These are phyloP conservation scores for Pandemis corylana DNA, from an alignment of 2,888 invertebrate genomes.

Conservation along the genomic window DNA sequence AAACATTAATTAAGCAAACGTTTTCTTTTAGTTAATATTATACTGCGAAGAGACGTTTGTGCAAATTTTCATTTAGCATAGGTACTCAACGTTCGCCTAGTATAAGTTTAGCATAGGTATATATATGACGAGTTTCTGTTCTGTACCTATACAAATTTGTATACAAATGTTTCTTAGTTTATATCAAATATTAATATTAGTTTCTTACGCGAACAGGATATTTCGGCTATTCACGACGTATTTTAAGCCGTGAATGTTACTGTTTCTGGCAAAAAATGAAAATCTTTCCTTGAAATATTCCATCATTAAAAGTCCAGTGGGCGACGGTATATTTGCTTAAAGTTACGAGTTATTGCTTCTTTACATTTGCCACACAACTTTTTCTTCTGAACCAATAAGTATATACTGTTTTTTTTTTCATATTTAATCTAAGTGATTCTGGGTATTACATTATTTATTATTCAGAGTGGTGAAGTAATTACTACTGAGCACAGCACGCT, in stretches of 20 bases:
- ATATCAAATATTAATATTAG: too few relatives aligned
- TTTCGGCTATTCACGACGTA: conserved; percentile 79
- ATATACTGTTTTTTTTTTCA: background rate
- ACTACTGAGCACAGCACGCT: background rate
- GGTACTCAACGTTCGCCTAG: too few relatives aligned
- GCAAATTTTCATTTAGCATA: too few relatives aligned
- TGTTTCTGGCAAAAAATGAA: conserved; percentile 64
- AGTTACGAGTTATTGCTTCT: background rate
- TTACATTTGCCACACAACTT: background rate
- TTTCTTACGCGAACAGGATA: conserved; percentile 78
- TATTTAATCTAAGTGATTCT: background rate
- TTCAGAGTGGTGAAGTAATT: background rate
- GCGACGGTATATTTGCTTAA: background rate
- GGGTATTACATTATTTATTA: background rate
- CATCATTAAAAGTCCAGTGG: background rate
- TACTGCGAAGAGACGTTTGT: too few relatives aligned
- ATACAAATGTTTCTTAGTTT: too few relatives aligned
- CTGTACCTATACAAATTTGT: too few relatives aligned
- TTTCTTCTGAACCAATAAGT: background rate
- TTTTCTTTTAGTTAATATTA: too few relatives aligned
- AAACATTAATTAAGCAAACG: too few relatives aligned
- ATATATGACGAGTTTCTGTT: too few relatives aligned
- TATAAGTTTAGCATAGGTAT: too few relatives aligned
- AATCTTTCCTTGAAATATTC: conserved; percentile 45
- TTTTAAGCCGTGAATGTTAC: conserved; percentile 82